A percentile compares a stretch with the other conserved stretches of the same genome.
Evolutionary conservation across 2,888 invertebrate genomes (phyloP).

Genomic region (Pseudoips prasinana): DNA sequence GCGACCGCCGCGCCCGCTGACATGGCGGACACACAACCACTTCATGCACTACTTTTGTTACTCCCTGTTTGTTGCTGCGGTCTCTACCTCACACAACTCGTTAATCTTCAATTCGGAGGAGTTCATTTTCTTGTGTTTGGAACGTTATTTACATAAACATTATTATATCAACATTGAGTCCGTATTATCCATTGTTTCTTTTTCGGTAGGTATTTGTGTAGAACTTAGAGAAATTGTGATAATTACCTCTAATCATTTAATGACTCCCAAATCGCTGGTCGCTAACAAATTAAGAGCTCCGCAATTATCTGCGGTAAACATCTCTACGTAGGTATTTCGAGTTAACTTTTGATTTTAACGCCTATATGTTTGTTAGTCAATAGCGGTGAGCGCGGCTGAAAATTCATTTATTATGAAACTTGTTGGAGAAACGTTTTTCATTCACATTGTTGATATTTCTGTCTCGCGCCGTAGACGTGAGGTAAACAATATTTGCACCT

Average conservation of each 20-base stretch:
- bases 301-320: slow-evolving; percentile 8
- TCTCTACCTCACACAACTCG: slow-evolving; percentile 25
- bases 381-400: slow-evolving; percentile 5
- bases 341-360: slow-evolving; percentile 19
- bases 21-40: too few species aligned
- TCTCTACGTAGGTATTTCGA: slow-evolving; percentile 4
- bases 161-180: not conserved
- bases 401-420: not conserved
- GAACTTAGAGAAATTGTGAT: too few species aligned
- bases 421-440: not conserved
- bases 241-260: too few species aligned
- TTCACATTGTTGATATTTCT: not conserved
- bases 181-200: too few species aligned
- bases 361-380: slow-evolving; percentile 13
- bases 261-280: slow-evolving; percentile 1
- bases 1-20: slow-evolving; percentile 33
- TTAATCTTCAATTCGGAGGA: slow-evolving; percentile 23
- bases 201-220: too few species aligned
- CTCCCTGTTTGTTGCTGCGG: slow-evolving; percentile 13
- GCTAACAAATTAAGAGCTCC: slow-evolving; percentile 12
- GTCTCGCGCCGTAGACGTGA: too few species aligned
- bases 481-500: too few species aligned
- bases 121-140: slow-evolving; percentile 1
- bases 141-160: not conserved
- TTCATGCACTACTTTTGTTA: slow-evolving; percentile 17